These are phyloP conservation scores for Platycheirus rosarum DNA, from an alignment of 2,888 invertebrate species.

Conservation along the genomic window DNA sequence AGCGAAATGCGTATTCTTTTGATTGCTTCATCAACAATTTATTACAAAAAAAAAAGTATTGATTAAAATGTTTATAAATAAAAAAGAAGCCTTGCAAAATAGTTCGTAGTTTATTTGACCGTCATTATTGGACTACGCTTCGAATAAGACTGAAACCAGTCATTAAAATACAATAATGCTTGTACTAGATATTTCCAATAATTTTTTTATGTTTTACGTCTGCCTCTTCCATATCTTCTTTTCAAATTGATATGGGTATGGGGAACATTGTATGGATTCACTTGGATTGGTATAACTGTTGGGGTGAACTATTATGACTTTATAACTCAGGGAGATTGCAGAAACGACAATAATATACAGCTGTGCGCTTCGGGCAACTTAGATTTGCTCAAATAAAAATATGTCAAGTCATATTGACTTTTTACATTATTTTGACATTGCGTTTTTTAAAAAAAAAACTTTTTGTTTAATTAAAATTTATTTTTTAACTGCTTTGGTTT, in stretches of 20 bases:
- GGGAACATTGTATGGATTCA: slow-evolving; percentile 58
- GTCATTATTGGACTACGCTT: slow-evolving; percentile 59
- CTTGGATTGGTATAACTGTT: slow-evolving; percentile 38
- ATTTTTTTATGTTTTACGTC: slow-evolving; percentile 25
- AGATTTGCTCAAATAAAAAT: not conserved
- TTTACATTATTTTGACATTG: slow-evolving; percentile 14
- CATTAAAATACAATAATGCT: slow-evolving; percentile 16
- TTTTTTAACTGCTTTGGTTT: not conserved
- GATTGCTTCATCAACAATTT: slow-evolving; percentile 5
- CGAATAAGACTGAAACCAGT: slow-evolving; percentile 49
- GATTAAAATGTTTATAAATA: too few species aligned
- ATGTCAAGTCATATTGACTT: slow-evolving; percentile 1
- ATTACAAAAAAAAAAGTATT: too few species aligned
- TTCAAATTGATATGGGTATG: slow-evolving; percentile 14
- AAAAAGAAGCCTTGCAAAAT: slow-evolving; percentile 15
- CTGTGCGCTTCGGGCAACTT: too few species aligned
- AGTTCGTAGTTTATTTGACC: slow-evolving; percentile 31
- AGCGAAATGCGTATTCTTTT: slow-evolving; percentile 10
- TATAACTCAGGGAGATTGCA: slow-evolving; percentile 16
- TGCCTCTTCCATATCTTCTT: slow-evolving; percentile 21
- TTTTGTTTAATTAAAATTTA: not conserved
- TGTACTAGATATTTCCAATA: slow-evolving; percentile 1
- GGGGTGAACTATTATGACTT: slow-evolving; percentile 39
- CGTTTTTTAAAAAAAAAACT: not conserved
- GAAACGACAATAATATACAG: not conserved